Evolutionary conservation across 2,888 invertebrate species (phyloP).

Genomic region (Meghimatium bilineatum): DNA sequence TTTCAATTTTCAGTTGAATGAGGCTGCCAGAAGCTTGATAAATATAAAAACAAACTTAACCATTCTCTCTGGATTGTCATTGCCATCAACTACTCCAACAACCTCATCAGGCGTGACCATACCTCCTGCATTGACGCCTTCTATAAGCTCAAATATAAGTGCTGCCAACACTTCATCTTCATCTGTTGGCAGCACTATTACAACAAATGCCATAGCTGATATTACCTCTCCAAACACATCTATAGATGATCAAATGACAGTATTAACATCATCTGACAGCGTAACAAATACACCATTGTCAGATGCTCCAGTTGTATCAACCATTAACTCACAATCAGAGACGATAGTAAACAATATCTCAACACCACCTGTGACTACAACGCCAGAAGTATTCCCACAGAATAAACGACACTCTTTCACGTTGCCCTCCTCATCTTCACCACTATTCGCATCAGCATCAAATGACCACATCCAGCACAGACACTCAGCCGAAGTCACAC

Average conservation of each 20-base stretch:
- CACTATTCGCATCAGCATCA: constrained; percentile 33
- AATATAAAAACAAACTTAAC: constrained; percentile 51
- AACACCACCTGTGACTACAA: neutral
- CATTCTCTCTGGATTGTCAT: constrained; percentile 52
- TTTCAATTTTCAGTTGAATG: constrained; percentile 86
- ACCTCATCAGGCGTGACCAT: constrained; percentile 60
- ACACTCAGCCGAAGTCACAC: constrained; percentile 38
- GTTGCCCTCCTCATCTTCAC: constrained; percentile 56
- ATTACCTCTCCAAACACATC: neutral
- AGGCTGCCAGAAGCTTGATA: constrained; percentile 83
- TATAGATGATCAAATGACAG: neutral
- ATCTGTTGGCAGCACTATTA: neutral
- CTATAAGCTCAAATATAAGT: constrained; percentile 31
- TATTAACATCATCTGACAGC: constrained; percentile 13
- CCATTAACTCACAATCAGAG: neutral
- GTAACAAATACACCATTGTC: neutral
- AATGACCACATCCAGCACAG: constrained; percentile 30
- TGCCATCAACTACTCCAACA: constrained; percentile 56
- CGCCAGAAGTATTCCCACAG: constrained; percentile 31
- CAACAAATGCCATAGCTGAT: neutral
- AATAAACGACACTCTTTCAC: constrained; percentile 68
- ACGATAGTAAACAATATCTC: neutral
- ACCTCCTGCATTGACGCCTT: constrained; percentile 46
- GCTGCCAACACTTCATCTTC: constrained; percentile 1
- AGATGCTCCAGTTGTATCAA: constrained; percentile 5